Conservation (phyloP, 2,888 invertebrate species). For the Morinoia aosen region DNA sequence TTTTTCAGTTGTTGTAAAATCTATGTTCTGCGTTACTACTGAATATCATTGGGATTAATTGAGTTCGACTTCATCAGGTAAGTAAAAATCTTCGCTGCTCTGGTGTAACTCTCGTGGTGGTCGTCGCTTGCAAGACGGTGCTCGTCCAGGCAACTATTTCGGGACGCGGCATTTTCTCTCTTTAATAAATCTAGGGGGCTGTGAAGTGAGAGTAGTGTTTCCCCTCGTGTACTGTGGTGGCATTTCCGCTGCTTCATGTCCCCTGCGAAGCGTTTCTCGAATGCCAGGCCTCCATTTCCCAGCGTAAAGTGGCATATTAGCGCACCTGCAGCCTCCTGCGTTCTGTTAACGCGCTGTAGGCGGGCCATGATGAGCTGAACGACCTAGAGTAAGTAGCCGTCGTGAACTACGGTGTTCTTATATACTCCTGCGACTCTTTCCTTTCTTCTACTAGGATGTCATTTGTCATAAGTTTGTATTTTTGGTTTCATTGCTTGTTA, state of each 20-base stretch:
- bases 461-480: neutral
- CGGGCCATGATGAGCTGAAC: neutral
- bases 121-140: neutral
- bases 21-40: neutral
- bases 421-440: neutral
- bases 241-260: constrained; percentile 20
- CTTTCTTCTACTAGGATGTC: neutral
- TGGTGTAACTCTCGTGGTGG: neutral
- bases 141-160: neutral
- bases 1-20: neutral
- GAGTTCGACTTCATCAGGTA: neutral
- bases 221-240: constrained; percentile 35
- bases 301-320: neutral
- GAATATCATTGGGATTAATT: neutral
- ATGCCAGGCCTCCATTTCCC: neutral
- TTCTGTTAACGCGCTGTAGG: neutral
- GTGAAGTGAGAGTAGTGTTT: constrained; percentile 24
- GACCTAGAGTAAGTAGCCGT: neutral
- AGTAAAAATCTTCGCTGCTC: neutral
- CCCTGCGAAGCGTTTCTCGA: neutral
- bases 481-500: neutral
- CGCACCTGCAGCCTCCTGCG: neutral
- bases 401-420: neutral
- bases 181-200: neutral
- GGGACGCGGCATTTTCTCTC: neutral